phyloP scores from a whole-genome alignment of 2,888 invertebrate genomes.

The Drosophila aldrichi region DNA sequence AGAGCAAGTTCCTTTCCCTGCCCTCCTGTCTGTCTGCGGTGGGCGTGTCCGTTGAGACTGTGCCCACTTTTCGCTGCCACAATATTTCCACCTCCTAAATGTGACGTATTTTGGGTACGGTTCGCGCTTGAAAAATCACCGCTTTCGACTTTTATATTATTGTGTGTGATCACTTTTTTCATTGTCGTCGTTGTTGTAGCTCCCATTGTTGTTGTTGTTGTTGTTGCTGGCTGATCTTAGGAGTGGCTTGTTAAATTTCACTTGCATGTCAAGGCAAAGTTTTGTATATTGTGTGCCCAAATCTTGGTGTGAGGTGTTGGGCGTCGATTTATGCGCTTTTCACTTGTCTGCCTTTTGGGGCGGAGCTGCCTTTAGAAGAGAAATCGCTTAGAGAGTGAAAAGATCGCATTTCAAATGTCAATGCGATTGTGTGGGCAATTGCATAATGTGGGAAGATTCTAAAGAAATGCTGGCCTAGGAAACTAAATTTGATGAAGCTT shows the following conservation, averaged over 20 bases:
- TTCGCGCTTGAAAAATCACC: conserved; percentile 67
- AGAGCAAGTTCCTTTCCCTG: conserved; percentile 16
- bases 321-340: conserved; percentile 78
- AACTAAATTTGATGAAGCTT: background rate
- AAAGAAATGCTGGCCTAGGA: background rate
- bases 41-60: conserved; percentile 63
- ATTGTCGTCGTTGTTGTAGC: conserved; percentile 1
- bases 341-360: conserved; percentile 69
- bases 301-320: conserved; percentile 65
- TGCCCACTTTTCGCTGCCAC: conserved; percentile 73
- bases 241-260: conserved; percentile 81
- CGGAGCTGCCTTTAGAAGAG: conserved; percentile 47
- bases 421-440: background rate
- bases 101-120: conserved; percentile 75
- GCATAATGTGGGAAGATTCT: conserved; percentile 15
- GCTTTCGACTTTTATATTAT: conserved; percentile 66
- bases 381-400: conserved; percentile 39
- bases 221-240: conserved; percentile 60
- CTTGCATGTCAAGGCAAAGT: conserved; percentile 73
- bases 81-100: conserved; percentile 75
- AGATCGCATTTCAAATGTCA: conserved; percentile 2
- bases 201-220: conserved; percentile 15
- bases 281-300: conserved; percentile 14
- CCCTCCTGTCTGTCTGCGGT: conserved; percentile 9
- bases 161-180: conserved; percentile 57